These are phyloP conservation scores for Sebastes taczanowskii DNA, from an alignment of 2,797 vertebrate species.

Conservation along the genomic window DNA sequence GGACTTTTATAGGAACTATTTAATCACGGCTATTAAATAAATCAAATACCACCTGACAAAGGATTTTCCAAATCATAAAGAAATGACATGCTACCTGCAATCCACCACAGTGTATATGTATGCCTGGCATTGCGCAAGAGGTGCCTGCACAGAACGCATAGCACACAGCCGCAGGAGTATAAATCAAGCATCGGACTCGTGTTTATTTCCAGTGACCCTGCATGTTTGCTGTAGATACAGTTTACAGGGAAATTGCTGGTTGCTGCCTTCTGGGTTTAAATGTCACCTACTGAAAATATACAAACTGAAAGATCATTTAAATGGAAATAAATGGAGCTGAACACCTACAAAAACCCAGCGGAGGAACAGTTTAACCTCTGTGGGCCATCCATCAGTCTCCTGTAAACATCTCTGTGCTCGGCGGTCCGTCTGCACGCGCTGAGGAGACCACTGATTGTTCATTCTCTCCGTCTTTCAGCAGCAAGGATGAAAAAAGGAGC, in stretches of 20 bases:
- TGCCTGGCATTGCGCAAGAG: no score
- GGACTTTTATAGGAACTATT: no score
- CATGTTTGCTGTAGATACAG: neutral
- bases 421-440: neutral
- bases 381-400: neutral
- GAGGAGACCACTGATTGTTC: neutral
- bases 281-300: neutral
- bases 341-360: neutral
- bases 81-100: no score
- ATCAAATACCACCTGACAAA: no score
- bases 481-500: conserved; percentile 1
- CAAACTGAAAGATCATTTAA: conserved; percentile 13
- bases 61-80: no score
- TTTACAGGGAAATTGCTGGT: conserved; percentile 11
- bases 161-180: no score
- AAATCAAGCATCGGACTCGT: neutral
- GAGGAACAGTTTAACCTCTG: conserved; percentile 6
- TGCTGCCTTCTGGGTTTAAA: neutral
- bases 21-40: no score
- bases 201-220: conserved; percentile 9
- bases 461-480: conserved; percentile 25
- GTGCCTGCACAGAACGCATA: no score
- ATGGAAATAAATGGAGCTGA: conserved; percentile 11
- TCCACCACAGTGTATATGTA: no score
- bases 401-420: neutral